Conservation (phyloP, 1,140 invertebrate species). For the Papilio machaon region DNA sequence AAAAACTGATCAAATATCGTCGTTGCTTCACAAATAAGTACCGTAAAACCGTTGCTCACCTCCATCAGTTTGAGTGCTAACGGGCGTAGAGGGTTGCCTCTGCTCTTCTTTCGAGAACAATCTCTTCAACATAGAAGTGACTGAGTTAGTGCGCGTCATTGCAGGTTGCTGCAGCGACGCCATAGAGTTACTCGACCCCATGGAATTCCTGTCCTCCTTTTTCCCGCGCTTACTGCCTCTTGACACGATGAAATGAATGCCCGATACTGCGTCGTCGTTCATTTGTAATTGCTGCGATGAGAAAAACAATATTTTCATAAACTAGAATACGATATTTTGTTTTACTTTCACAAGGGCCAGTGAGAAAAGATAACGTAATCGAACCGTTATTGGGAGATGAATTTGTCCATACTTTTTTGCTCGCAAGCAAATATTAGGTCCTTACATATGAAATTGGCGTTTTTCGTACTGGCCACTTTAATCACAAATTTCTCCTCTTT, state of each 20-base stretch:
- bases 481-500: too few relatives aligned
- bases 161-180: slow-evolving; percentile 82
- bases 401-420: not conserved
- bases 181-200: slow-evolving; percentile 80
- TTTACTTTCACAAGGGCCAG: not conserved
- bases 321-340: slow-evolving; percentile 2
- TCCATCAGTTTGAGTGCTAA: slow-evolving; percentile 66
- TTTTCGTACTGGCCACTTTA: too few relatives aligned
- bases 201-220: slow-evolving; percentile 74
- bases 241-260: slow-evolving; percentile 87
- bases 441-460: too few relatives aligned
- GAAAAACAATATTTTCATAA: slow-evolving; percentile 31
- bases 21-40: too few relatives aligned
- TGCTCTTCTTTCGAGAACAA: slow-evolving; percentile 89
- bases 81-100: slow-evolving; percentile 45
- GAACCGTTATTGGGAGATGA: not conserved
- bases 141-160: slow-evolving; percentile 87
- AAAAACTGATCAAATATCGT: too few relatives aligned
- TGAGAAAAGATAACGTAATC: not conserved
- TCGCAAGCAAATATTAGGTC: not conserved
- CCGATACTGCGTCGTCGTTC: slow-evolving; percentile 86
- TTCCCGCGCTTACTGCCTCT: slow-evolving; percentile 78
- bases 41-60: slow-evolving; percentile 47
- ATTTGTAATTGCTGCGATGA: slow-evolving; percentile 75
- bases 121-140: slow-evolving; percentile 88